Evolutionary conservation across 2,797 vertebrate species (phyloP).

Genomic region (Sphaeramia orbicularis): DNA sequence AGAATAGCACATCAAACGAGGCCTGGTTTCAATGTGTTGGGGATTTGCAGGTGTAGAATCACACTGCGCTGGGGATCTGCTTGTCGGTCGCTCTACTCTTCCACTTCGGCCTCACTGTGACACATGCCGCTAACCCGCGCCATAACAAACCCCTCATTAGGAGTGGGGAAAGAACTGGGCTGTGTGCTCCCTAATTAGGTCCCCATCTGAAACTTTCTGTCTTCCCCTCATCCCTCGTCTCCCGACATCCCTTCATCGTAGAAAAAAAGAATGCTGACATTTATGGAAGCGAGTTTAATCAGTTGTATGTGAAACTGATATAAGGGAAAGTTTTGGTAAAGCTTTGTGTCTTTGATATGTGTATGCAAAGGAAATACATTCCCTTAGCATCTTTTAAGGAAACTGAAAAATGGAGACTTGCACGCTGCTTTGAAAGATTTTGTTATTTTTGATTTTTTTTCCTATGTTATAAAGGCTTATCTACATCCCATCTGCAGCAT

Average conservation of each 20-base stretch:
- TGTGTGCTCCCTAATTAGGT: conserved; percentile 83
- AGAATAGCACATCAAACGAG: conserved; percentile 89
- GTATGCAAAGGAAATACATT: conserved; percentile 45
- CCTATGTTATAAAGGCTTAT: conserved; percentile 33
- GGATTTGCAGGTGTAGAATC: conserved; percentile 84
- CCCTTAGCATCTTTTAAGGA: conserved; percentile 34
- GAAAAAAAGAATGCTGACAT: conserved; percentile 74
- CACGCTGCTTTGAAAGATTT: conserved; percentile 4
- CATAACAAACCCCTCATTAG: conserved; percentile 86
- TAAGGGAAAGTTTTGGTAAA: conserved; percentile 60
- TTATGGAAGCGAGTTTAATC: conserved; percentile 76
- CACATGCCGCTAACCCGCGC: conserved; percentile 60
- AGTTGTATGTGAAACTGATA: conserved; percentile 56
- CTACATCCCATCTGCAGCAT: conserved; percentile 17
- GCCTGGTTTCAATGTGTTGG: conserved; percentile 82
- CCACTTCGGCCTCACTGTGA: conserved; percentile 69
- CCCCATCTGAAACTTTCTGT: conserved; percentile 81
- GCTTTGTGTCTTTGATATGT: conserved; percentile 58
- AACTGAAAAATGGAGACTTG: conserved; percentile 1
- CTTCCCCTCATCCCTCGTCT: conserved; percentile 46
- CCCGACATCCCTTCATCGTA: conserved; percentile 71
- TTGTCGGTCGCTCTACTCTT: conserved; percentile 55
- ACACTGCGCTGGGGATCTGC: conserved; percentile 68
- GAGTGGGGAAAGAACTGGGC: conserved; percentile 69
- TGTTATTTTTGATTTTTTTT: conserved; percentile 7